Base-by-base conservation (phyloP, 2,888 invertebrate genomes). In the Macrosoma leucophasiata region DNA sequence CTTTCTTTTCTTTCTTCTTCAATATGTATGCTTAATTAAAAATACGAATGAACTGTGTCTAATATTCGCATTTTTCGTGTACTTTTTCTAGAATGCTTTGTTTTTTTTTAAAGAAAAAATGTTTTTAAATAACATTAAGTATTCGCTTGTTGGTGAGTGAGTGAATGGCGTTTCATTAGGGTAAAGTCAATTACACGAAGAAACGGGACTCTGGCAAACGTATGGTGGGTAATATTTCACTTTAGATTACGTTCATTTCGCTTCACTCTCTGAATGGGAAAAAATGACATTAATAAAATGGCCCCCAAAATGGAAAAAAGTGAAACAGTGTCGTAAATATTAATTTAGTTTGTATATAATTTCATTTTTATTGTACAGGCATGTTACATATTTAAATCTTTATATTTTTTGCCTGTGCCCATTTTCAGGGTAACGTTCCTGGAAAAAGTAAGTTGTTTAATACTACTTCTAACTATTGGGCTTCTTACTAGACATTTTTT, bases 111-210 rank as follows among this genome's bases (percentile, higher is more conserved):
- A n/a, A n/a, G n/a, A n/a, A n/a, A n/a, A n/a, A n/a, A n/a, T n/a
- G n/a, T n/a, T n/a, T n/a, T n/a, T n/a, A n/a, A n/a, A n/a, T n/a
- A n/a, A n/a, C n/a, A n/a, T n/a, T n/a, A n/a, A n/a, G n/a, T n/a
- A n/a, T n/a, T n/a, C 29, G 17, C 3, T 19, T 13, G 17, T 30
- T 29, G 18, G 29, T 38, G 39, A 45, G 41, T 50, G 51, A 52
- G 48, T 49, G 55, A 64, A 53, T 62, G 63, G 52, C 61, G 58
- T 67, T 64, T 67, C 67, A 70, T 70, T 72, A 72, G 54, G 50
- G 42, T 41, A 48, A 60, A 66, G 63, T 70, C 64, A 69, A 72
- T 70, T 67, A 65, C 58, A 55, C 46, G 46, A 45, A 55, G 54
- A 55, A 37, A 39, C 45, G 43, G 41, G 33, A 46, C 40, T 34